Evolutionary conservation across 2,113 vertebrate genomes (phyloP), one percentile per base, ranked within the genome.

Genomic region (Burhinus oedicnemus): DNA sequence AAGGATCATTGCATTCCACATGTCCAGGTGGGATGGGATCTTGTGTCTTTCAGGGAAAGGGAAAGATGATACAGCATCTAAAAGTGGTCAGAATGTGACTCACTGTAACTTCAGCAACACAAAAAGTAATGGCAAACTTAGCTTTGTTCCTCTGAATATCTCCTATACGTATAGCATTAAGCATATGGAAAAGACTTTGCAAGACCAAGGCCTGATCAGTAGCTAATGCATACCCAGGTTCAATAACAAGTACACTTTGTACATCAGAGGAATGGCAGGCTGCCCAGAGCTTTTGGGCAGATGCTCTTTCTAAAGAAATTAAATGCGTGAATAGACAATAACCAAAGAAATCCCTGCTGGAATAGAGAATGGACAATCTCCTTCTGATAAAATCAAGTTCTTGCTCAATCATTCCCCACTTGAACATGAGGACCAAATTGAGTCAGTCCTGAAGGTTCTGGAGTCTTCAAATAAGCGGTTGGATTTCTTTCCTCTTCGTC

Each of bases 241-340:
- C 95, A 95, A 91, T 93, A 96, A 97, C 91, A 96, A 97, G 96
- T 95, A 97, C 96, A 96, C 71, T 90, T 91, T 93, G 95, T 97
- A 92, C 97, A 94, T 94, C 68, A 72, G 84, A 95, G 79, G 89
- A 95, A 95, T 97, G 97, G 97, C 97, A 96, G 55, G 40, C 70
- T 91, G 93, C 97, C 97, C 96, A 94, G 95, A 88, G 94, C 91
- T 96, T 96, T 97, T 96, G 96, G 97, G 90, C 87, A 94, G 97
- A 96, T 93, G 94, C 93, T 93, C 75, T 91, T 96, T 95, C 96
- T 97, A 95, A 93, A 96, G 96, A 96, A 97, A 97, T 96, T 97
- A 97, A 97, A 96, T 97, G 95, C 68, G 40, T 95, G 93, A 97
- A 95, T 95, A 97, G 96, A 96, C 95, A 96, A 97, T 92, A 96